Base-by-base conservation (phyloP, 1,140 invertebrate genomes). In the Megathymus violae region DNA sequence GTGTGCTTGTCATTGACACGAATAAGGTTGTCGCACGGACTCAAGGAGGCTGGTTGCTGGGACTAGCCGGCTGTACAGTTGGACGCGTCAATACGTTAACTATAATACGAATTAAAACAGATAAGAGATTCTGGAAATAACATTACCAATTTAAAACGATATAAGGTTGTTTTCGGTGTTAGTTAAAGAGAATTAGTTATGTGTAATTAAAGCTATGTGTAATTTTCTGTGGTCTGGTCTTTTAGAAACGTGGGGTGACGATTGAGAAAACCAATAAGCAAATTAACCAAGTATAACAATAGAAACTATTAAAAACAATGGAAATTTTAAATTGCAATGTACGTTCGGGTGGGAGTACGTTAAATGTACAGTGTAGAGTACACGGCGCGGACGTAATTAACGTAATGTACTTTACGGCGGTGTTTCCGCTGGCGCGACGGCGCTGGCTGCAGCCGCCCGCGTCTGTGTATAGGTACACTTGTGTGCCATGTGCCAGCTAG, bases 1-100 rank as follows among this genome's bases (percentile, higher is more conserved):
- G 70, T 64, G 61, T 44, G 59, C 34, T 78, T 73, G 80, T 82
- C 80, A 82, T 82, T 82, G 80, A 82, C 80, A 80, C 56, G 67
- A 58, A 70, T 80, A 75, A 69, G 80, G 80, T 82, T 78, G 76
- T 80, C 80, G 80, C 52, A 71, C 76, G 47, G 58, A 52, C 66
- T 74, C 76, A 77, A 82, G 80, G 76, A 82, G 76, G 19, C 52
- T 36, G 41, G 46, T 41, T 19, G 44, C 25, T 15, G 51, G 10
- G 44, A 6, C 47, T 40, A 40, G 36, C 4, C 50, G 27, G 50
- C 34, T 52, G 34, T 58, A 64, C 43, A 58, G 11, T 62, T 47
- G 22, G 25, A 38, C 6, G 7, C 11, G 25, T 4, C 22, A 40
- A 38, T 56, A 13, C 1, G 50, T 3, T 22, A 22, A 2, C 19